Conservation (phyloP, 2,113 vertebrate species). For the Burhinus oedicnemus region DNA sequence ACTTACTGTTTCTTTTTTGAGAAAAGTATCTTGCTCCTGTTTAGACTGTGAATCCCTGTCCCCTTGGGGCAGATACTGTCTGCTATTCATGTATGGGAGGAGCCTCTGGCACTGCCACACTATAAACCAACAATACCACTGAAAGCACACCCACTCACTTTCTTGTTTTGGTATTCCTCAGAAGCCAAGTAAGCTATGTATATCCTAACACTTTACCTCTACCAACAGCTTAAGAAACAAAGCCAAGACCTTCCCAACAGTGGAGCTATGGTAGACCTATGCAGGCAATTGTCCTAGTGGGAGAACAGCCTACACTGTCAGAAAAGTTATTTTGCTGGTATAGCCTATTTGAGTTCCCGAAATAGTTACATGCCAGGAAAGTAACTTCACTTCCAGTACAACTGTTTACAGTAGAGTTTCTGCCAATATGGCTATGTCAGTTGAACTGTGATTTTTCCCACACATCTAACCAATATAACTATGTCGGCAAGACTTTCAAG, state of each 20-base stretch:
- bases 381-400: not conserved
- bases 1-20: not conserved
- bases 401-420: not conserved
- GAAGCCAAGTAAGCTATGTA: not conserved
- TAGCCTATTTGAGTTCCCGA: not conserved
- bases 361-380: not conserved
- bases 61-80: not conserved
- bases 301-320: not conserved
- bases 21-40: not conserved
- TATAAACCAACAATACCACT: not conserved
- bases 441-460: not conserved
- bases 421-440: not conserved
- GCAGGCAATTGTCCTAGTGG: not conserved
- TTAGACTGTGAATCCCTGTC: not conserved
- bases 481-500: not conserved
- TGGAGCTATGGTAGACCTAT: not conserved
- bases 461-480: not conserved
- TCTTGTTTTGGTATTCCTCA: not conserved
- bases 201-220: not conserved
- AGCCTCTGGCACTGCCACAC: not conserved
- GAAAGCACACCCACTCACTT: not conserved
- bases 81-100: rapidly evolving
- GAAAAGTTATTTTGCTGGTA: not conserved
- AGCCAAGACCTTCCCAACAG: not conserved
- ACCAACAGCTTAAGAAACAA: not conserved